Base-by-base conservation (phyloP, 2,113 vertebrate species). In the Pomatorhinus ruficollis region DNA sequence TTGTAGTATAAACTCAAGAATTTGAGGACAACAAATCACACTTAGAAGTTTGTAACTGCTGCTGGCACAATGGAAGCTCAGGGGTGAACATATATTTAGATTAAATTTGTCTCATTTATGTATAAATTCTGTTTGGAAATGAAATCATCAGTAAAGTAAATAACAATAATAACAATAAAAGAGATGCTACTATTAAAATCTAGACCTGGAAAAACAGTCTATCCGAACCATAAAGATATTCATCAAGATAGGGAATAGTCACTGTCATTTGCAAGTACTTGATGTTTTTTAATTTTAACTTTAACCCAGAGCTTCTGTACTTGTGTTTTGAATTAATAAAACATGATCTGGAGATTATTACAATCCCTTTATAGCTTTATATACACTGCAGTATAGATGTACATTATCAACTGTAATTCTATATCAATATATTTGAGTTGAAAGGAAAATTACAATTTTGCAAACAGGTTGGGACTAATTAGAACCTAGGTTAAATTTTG, bases 251-350 rank as follows among this genome's bases (percentile, higher is more conserved):
- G 15, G 21, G 12, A 90, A 83, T 9, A 70, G 7, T 24, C 16
- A 74, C 12, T 14, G 19, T 30, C 7, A 42, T 57, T 85, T 77
- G 18, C 25, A 89, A 86, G 25, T 53, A 65, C 4, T 53, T 66
- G 10, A 7, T 49, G 10, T 3, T n/a, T 68, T 90, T 90, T 64
- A 47, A 37, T 80, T 89, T 90, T 60, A 61, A 53, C 40, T 92
- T 90, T 53, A 89, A 91, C 23, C 9, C 10, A 54, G 37, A 69
- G 10, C 1, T 88, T 68, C 81, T 35, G 15, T 21, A 6, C 23
- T 53, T 74, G 7, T 37, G 5, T 39, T 90, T 65, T 81, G 42
- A 92, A 89, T 74, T 87, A 90, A 69, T 74, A 83, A 87, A 92
- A 53, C 5, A 35, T 54, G 2, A 33, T 93, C 42, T 78, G 23